Evolutionary conservation across 2,113 vertebrate genomes (phyloP), one percentile per base, ranked within the genome.

Genomic region (Dolichallabes microphthalmus): DNA sequence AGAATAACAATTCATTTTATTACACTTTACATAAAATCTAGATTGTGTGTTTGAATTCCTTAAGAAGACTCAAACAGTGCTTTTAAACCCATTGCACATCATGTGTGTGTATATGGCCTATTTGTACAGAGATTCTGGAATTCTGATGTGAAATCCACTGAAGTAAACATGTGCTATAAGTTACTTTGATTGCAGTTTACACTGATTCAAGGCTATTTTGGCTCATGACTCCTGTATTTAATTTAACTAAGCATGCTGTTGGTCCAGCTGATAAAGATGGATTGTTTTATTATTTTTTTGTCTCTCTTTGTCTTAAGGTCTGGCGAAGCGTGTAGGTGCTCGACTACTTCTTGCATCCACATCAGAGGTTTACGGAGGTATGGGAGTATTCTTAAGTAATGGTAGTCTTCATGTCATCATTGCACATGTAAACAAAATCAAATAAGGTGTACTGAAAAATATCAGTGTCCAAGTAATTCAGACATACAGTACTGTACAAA

Each of bases 351-450:
- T 99, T 86, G 98, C 98, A 53, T 99, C 98, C 69, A 99, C 98
- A 0, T 99, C 98, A 0, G 98, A 99, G 87, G 97, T 99, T 1
- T 99, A 99, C 85, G 98, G 98, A 96, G 98, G 98, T 99, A 94
- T 95, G 95, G 61, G 32, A 74, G 10, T 58, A 19, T 25, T 8
- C 14, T 22, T 69, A 22, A 35, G 8, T 58, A 78, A 22, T 35
- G 27, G 12, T 35, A 57, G 55, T 78, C 2, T 58, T 32, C 15
- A 35, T 25, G 6, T 58, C 22, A 35, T 4, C 55, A 32, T 4
- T 32, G 53, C 53, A 35, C 2, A 13, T 78, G 17, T 35, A 58
- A 11, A 19, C 4, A 76, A 30, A 30, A 27, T 15, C 1, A 55
- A 76, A 9, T 30, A 55, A 76, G n/a, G 25, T 17, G 52, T 27